Base-by-base conservation (phyloP, 2,888 invertebrate species). In the Melipona beecheii region DNA sequence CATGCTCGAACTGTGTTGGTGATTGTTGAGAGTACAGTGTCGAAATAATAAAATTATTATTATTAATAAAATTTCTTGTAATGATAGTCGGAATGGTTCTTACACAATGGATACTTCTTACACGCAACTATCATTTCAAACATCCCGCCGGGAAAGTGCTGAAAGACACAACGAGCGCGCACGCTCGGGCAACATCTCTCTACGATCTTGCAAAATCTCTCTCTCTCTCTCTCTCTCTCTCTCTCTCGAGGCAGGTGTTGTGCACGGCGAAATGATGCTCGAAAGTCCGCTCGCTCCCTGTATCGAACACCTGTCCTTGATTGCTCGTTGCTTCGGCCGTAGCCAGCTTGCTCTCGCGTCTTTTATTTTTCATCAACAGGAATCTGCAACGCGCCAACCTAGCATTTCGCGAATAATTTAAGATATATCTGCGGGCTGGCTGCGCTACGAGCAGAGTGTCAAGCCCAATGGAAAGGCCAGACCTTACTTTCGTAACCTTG, bases 221-320 rank as follows among this genome's bases (percentile, higher is more conserved):
- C 69, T 13, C 36, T 73, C 66, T 43, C 9, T 36, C 36, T 36
- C 9, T 88, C 86, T 73, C 66, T 69, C 69, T 13, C 36, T 73
- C 66, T 43, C 9, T 36, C 36, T 36, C 9, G 56, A 70, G 83
- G 81, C 87, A 88, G 89, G 88, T 89, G 88, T 73, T 43, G 64
- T 43, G 5, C 56, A 27, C 24, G 31, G 66, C 50, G 50, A 27
- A n/a, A 24, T 24, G 56, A 11, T 81, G 58, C 73, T 84, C 56
- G 73, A 81, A 68, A 75, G 69, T 81, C 77, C 62, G 70, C 87
- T 64, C n/a, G 60, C 54, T 75, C 58, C 64, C 56, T 62, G 62
- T 36, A 49, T 54, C 64, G 87, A 83, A 72, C 88, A 88, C 88
- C 88, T 88, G 89, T 79, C 84, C 69, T 84, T 79, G 81, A 81